Conservation (phyloP, 2,113 vertebrate species). For the Gymnorhina tibicen region DNA sequence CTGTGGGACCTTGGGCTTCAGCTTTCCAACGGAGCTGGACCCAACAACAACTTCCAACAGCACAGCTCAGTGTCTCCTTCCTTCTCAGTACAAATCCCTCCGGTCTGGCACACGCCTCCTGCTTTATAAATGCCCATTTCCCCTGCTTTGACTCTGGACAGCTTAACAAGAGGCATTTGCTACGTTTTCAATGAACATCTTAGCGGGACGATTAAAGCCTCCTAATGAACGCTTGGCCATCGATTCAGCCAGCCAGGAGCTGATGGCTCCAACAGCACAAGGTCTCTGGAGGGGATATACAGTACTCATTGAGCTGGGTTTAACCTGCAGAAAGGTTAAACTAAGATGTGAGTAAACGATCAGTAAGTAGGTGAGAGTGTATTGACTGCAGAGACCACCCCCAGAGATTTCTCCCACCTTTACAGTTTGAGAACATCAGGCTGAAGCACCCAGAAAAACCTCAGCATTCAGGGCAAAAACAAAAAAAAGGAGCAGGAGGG, state of each 20-base stretch:
- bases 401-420: not conserved
- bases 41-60: not conserved
- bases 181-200: not conserved
- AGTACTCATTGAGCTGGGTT: not conserved
- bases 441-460: not conserved
- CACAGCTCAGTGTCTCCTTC: not conserved
- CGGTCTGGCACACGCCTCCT: accelerated
- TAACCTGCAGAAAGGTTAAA: not conserved
- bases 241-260: not conserved
- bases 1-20: accelerated
- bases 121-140: not conserved
- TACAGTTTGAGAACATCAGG: not conserved
- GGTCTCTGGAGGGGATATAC: not conserved
- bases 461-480: not conserved
- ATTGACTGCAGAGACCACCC: not conserved
- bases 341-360: not conserved
- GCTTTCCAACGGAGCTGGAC: not conserved
- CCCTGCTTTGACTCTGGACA: not conserved
- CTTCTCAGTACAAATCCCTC: not conserved
- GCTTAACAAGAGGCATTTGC: not conserved
- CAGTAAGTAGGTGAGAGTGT: not conserved
- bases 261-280: not conserved
- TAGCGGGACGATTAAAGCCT: accelerated
- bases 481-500: accelerated
- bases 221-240: not conserved